A percentile compares a stretch with the other conserved stretches of the same genome.
Conservation (phyloP, 2,797 vertebrate species). For the Hirundo rustica region DNA sequence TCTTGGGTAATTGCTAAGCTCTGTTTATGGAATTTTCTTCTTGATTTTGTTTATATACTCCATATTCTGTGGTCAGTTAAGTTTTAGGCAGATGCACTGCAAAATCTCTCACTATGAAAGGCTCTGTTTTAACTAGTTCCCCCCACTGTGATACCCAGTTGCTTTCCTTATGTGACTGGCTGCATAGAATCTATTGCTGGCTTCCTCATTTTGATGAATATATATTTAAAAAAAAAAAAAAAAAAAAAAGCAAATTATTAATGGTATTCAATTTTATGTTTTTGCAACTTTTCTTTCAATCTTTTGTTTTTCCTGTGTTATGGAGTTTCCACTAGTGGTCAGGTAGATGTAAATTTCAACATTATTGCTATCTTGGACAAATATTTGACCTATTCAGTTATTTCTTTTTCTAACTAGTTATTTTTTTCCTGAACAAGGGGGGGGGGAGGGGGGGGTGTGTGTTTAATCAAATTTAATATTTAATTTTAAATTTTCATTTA, state of each 20-base stretch:
- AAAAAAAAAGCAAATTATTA: neutral
- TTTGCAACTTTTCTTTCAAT: neutral
- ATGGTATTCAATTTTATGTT: neutral
- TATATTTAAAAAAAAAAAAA: no score
- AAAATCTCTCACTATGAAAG: neutral
- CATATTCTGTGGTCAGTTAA: neutral
- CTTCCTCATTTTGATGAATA: neutral
- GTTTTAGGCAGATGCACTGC: neutral
- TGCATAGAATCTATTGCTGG: neutral
- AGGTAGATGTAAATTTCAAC: neutral
- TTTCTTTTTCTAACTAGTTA: neutral
- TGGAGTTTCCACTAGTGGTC: neutral
- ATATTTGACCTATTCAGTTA: no score
- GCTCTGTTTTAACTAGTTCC: neutral
- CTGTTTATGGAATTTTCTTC: neutral
- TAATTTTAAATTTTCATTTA: neutral
- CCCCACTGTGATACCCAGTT: neutral
- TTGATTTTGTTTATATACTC: constrained; percentile 2
- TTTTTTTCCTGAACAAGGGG: neutral
- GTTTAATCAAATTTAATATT: neutral
- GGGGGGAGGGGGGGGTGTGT: no score
- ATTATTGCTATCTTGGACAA: neutral
- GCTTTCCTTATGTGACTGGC: neutral
- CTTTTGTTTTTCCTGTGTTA: neutral
- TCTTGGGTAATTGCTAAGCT: neutral